Percentiles rank a stretch among this genome's conserved stretches.
Conservation (phyloP, 2,888 invertebrate species). For the Agrochola litura region DNA sequence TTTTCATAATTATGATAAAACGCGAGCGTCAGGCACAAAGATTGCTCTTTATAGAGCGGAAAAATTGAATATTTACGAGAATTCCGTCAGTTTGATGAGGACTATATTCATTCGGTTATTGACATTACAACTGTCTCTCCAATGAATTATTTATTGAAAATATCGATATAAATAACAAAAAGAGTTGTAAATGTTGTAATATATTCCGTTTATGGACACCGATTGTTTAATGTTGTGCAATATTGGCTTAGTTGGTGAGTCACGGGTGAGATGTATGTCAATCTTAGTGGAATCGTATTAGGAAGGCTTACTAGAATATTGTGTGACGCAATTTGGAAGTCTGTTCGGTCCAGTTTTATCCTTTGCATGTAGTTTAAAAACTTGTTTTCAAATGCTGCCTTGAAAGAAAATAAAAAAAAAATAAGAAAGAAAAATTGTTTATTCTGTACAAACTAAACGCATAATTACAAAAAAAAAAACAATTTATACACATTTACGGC, state of each 20-base stretch:
- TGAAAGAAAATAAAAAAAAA: no score
- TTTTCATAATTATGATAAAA: conserved; percentile 58
- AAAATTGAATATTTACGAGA: conserved; percentile 65
- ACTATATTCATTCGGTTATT: conserved; percentile 61
- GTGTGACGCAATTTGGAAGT: conserved; percentile 1
- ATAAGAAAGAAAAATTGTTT: no score
- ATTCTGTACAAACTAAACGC: no score
- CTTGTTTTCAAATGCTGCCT: no score
- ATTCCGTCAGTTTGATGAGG: conserved; percentile 56
- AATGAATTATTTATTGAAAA: conserved; percentile 65
- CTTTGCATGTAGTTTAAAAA: no score
- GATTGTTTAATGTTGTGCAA: conserved; percentile 47
- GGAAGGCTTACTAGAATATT: conserved; percentile 17
- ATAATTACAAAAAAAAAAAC: no score
- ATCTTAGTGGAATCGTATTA: not conserved
- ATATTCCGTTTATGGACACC: not conserved
- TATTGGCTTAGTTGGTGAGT: conserved; percentile 27
- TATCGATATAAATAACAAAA: conserved; percentile 47
- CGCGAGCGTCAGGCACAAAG: conserved; percentile 32
- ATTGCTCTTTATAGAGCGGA: conserved; percentile 46
- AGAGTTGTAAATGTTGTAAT: not conserved
- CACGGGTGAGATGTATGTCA: conserved; percentile 28
- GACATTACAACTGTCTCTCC: conserved; percentile 60
- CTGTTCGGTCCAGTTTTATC: conserved; percentile 22
- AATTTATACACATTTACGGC: no score